Conservation (phyloP, 2,113 vertebrate genomes). For the Micromys minutus region DNA sequence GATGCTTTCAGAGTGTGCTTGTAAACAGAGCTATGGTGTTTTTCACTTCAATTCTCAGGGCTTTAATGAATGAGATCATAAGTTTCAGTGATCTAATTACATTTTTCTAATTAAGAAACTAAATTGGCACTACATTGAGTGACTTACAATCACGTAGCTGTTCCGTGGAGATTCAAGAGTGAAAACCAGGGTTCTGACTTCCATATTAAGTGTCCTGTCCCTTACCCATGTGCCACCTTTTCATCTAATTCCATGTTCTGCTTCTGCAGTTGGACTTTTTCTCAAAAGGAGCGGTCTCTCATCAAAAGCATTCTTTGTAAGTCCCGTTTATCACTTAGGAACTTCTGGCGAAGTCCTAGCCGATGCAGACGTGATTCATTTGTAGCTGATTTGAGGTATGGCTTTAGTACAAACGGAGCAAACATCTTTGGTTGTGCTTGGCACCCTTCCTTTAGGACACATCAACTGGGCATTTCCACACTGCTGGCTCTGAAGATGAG, state of each 20-base stretch:
- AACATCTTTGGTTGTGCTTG: background rate
- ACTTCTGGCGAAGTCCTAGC: background rate
- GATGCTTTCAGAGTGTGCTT: background rate
- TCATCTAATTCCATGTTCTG: background rate
- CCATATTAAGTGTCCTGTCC: background rate
- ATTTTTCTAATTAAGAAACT: background rate
- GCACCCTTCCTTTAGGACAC: background rate
- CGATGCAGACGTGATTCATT: background rate
- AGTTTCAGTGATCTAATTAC: background rate
- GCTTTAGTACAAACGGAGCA: conserved; percentile 2
- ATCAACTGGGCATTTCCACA: background rate
- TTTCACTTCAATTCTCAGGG: conserved; percentile 21
- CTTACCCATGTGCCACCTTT: background rate
- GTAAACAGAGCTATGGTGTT: background rate
- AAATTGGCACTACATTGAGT: background rate
- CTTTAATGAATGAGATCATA: background rate
- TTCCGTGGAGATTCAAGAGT: background rate
- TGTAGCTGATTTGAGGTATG: conserved; percentile 16
- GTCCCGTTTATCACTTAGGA: conserved; percentile 4
- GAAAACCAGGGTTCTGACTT: background rate
- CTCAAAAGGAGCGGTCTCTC: background rate
- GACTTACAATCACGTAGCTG: background rate
- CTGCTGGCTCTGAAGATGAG: background rate
- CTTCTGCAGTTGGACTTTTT: background rate
- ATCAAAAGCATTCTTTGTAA: background rate